A percentile compares a stretch with the other conserved stretches of the same genome.
phyloP scores from a whole-genome alignment of 2,888 invertebrate species.

The Endotricha flammealis region DNA sequence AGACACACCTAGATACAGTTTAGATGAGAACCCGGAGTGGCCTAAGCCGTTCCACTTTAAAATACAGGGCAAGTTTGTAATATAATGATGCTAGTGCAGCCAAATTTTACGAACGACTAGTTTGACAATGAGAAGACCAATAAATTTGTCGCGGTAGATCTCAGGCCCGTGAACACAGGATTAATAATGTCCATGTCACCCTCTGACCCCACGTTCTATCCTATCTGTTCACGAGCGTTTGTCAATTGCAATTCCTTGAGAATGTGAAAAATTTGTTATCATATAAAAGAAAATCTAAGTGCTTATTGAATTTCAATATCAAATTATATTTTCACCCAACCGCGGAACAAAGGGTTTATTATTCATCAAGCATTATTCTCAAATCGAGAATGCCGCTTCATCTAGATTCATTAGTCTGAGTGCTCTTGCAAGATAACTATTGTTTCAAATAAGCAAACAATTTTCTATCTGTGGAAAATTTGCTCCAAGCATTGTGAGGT shows the following conservation, averaged over 20 bases:
- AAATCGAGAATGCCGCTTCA: constrained; percentile 20
- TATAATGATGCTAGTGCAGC: constrained; percentile 4
- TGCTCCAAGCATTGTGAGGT: constrained; percentile 45
- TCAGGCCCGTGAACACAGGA: constrained; percentile 3
- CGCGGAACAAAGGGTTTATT: no score
- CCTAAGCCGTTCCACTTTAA: constrained; percentile 22
- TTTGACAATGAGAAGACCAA: constrained; percentile 10
- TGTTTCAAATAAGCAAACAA: constrained; percentile 46
- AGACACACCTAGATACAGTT: constrained; percentile 33
- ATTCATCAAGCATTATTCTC: neutral
- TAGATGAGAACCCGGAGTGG: constrained; percentile 22
- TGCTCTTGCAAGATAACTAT: constrained; percentile 31
- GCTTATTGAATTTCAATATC: no score
- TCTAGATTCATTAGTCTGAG: constrained; percentile 30
- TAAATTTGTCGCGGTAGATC: constrained; percentile 7
- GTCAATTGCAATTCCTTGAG: no score
- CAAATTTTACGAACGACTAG: constrained; percentile 7
- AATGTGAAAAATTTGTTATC: no score
- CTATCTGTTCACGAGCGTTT: constrained; percentile 1
- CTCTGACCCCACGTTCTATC: constrained; percentile 1
- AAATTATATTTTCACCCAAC: no score
- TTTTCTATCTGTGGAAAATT: constrained; percentile 61
- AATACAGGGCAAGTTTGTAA: constrained; percentile 10
- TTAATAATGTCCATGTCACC: constrained; percentile 7
- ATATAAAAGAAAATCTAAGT: no score